Percentiles rank a stretch among this genome's conserved stretches.
phyloP scores from a whole-genome alignment of 1,140 invertebrate genomes.

The Pomacea maculata region DNA sequence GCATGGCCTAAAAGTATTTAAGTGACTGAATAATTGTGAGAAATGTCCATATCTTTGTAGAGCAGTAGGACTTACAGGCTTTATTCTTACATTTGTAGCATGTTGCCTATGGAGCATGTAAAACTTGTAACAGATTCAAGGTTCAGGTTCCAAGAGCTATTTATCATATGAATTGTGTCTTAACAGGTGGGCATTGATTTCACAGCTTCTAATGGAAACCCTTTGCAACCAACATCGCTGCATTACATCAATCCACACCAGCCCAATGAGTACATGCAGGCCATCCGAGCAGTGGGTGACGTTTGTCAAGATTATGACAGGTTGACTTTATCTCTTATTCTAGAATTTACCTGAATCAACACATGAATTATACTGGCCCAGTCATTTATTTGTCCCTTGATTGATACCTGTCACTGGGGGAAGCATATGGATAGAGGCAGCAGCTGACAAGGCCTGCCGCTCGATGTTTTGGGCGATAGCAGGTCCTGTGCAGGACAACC shows the following conservation, averaged over 20 bases:
- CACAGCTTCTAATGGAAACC: slow-evolving; percentile 76
- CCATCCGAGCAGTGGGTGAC: slow-evolving; percentile 69
- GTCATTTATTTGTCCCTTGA: no score
- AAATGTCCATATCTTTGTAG: no score
- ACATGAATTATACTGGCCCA: no score
- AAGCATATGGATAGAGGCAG: no score
- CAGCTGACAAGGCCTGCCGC: no score
- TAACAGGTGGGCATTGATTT: slow-evolving; percentile 72
- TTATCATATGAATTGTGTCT: slow-evolving; percentile 42
- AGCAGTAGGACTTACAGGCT: no score
- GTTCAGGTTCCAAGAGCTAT: neutral
- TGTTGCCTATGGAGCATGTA: neutral
- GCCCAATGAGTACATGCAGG: slow-evolving; percentile 64
- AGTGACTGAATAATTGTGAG: no score
- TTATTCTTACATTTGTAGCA: neutral
- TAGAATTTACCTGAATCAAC: slow-evolving; percentile 57
- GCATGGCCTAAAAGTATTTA: no score
- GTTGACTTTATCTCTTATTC: slow-evolving; percentile 43
- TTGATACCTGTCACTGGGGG: no score
- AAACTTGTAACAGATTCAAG: neutral
- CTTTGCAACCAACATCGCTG: slow-evolving; percentile 67
- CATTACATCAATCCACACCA: slow-evolving; percentile 59
- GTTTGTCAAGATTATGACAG: slow-evolving; percentile 74
- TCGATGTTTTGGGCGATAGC: no score
- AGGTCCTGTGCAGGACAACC: no score